Conservation (phyloP, 2,888 invertebrate species). For the Apotomis betuletana region DNA sequence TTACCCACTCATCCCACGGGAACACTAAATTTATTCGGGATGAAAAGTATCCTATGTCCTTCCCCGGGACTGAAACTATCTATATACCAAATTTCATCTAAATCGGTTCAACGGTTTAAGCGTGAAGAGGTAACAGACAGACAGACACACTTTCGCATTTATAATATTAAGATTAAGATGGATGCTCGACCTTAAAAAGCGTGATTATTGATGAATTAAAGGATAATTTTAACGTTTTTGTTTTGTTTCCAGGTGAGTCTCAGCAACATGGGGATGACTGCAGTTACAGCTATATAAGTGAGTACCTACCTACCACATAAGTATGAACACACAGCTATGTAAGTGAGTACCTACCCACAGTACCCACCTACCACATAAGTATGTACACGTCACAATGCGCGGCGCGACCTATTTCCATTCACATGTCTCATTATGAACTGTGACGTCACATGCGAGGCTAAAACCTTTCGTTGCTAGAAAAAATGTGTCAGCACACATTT, state of each 20-base stretch:
- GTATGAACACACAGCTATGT: constrained; percentile 70
- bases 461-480: background rate
- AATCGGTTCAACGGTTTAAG: too few relatives aligned
- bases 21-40: too few relatives aligned
- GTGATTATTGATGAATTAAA: too few relatives aligned
- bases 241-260: constrained; percentile 77
- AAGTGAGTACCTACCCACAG: constrained; percentile 63
- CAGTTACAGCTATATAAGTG: constrained; percentile 83
- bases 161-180: too few relatives aligned
- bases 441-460: constrained; percentile 20
- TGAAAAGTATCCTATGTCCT: too few relatives aligned
- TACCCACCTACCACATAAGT: too few relatives aligned
- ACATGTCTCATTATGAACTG: constrained; percentile 9
- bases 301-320: constrained; percentile 52
- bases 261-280: constrained; percentile 81
- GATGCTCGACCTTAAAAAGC: too few relatives aligned
- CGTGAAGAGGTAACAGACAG: too few relatives aligned
- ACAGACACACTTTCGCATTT: too few relatives aligned
- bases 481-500: background rate
- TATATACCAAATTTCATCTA: too few relatives aligned
- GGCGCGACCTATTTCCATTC: constrained; percentile 31
- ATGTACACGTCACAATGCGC: background rate
- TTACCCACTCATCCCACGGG: too few relatives aligned
- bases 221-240: constrained; percentile 18
- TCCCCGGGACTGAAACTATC: too few relatives aligned